These are phyloP conservation scores for Drosophila gunungcola DNA, from an alignment of 1,140 invertebrate genomes.

Conservation along the genomic window DNA sequence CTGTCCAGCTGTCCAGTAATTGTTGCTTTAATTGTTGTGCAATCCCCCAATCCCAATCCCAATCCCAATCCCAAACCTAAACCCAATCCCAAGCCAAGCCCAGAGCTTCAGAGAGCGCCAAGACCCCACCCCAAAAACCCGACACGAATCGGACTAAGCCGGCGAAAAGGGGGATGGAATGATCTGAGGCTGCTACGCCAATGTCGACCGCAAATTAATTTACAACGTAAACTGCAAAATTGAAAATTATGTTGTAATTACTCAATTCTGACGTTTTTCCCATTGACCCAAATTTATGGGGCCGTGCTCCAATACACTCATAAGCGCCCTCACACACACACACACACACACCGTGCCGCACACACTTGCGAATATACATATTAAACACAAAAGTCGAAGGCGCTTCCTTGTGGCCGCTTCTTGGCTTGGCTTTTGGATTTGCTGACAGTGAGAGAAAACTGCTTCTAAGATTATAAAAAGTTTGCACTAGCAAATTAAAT, in stretches of 20 bases:
- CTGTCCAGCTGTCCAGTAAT: slow-evolving; percentile 68
- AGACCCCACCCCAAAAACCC: slow-evolving; percentile 37
- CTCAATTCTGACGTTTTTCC: slow-evolving; percentile 83
- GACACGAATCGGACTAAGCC: slow-evolving; percentile 29
- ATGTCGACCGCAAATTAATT: slow-evolving; percentile 83
- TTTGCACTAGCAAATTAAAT: no score
- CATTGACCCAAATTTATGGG: slow-evolving; percentile 83
- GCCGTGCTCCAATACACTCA: slow-evolving; percentile 41
- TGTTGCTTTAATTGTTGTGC: slow-evolving; percentile 79
- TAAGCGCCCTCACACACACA: slow-evolving; percentile 14
- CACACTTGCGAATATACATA: slow-evolving; percentile 7
- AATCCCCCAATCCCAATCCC: slow-evolving; percentile 12
- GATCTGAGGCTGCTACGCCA: slow-evolving; percentile 52
- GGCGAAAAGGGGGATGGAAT: slow-evolving; percentile 13
- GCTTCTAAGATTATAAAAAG: not conserved
- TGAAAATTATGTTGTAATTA: slow-evolving; percentile 84
- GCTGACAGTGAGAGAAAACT: slow-evolving; percentile 9
- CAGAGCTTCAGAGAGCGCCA: not conserved
- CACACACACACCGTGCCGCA: slow-evolving; percentile 1
- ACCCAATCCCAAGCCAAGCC: not conserved
- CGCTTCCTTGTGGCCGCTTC: slow-evolving; percentile 20
- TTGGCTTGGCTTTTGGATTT: slow-evolving; percentile 25
- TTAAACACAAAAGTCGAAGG: slow-evolving; percentile 25
- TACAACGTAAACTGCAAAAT: slow-evolving; percentile 84
- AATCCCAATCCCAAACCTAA: not conserved